These are phyloP conservation scores for Allobates femoralis DNA, from an alignment of 2,797 vertebrate genomes.

Conservation along the genomic window DNA sequence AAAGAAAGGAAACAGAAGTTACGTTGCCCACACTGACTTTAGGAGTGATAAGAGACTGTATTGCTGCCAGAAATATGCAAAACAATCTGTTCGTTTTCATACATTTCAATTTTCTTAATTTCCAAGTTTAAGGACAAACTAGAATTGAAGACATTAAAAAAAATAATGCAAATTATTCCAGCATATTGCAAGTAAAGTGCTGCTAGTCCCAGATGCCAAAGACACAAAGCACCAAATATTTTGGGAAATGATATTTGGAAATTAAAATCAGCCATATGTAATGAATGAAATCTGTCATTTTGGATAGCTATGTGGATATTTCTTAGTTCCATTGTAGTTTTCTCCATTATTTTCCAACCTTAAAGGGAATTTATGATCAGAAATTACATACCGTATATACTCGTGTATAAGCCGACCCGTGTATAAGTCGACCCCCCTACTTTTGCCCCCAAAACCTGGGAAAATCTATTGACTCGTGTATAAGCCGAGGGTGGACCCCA, in stretches of 20 bases:
- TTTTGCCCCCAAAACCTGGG: too few species aligned
- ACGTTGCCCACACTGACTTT: not conserved
- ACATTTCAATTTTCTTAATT: not conserved
- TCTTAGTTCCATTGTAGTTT: too few species aligned
- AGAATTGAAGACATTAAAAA: not conserved
- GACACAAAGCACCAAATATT: not conserved
- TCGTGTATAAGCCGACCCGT: too few species aligned
- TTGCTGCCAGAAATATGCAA: not conserved
- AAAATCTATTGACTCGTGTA: too few species aligned
- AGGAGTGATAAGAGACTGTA: not conserved
- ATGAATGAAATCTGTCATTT: too few species aligned
- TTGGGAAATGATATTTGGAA: not conserved
- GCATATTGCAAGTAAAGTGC: too few species aligned
- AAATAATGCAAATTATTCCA: not conserved
- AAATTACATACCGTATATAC: too few species aligned
- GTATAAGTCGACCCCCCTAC: too few species aligned
- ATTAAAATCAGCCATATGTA: not conserved
- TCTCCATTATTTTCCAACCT: too few species aligned
- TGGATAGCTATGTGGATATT: too few species aligned
- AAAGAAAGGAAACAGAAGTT: not conserved
- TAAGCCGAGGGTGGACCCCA: too few species aligned
- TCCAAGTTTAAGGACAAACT: not conserved
- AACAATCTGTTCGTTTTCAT: slow-evolving; percentile 18
- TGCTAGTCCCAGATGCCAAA: not conserved
- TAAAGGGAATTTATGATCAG: too few species aligned